A percentile compares a stretch with the other conserved stretches of the same genome.
These are phyloP conservation scores for Ditula angustiorana DNA, from an alignment of 2,888 invertebrate species.

Conservation along the genomic window DNA sequence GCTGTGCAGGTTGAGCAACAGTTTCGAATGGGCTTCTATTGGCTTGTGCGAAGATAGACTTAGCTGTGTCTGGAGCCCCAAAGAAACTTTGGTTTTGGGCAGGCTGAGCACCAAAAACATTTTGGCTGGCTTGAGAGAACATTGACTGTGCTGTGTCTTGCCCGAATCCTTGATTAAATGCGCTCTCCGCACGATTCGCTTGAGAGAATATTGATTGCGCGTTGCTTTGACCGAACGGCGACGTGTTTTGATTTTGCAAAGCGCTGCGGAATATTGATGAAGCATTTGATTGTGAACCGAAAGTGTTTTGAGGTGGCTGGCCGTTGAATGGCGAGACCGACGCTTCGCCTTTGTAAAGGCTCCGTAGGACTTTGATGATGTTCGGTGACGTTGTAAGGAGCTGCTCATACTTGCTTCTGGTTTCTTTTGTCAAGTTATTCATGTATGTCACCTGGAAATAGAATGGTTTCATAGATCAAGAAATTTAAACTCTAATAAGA, in stretches of 20 bases:
- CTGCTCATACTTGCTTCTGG: constrained; percentile 63
- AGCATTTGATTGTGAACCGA: constrained; percentile 48
- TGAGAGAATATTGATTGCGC: constrained; percentile 14
- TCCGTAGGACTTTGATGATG: constrained; percentile 59
- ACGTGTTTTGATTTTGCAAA: constrained; percentile 57
- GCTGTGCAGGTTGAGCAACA: neutral
- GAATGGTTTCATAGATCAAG: too few relatives aligned
- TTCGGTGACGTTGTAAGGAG: constrained; percentile 57
- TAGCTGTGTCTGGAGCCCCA: constrained; percentile 8
- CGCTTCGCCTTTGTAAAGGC: constrained; percentile 64
- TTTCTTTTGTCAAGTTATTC: constrained; percentile 62
- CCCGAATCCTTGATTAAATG: neutral
- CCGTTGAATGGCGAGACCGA: constrained; percentile 57
- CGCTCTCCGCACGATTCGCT: neutral
- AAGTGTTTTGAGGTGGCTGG: constrained; percentile 43
- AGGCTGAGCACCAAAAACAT: constrained; percentile 39
- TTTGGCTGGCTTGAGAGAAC: constrained; percentile 47
- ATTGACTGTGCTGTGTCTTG: constrained; percentile 45
- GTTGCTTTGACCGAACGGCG: constrained; percentile 46
- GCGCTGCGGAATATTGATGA: constrained; percentile 69
- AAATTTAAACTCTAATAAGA: too few relatives aligned
- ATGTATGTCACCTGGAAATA: constrained; percentile 61
- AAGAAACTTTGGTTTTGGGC: constrained; percentile 41
- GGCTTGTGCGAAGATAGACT: constrained; percentile 21
- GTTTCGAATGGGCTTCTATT: constrained; percentile 10